Conservation (phyloP, 2,797 vertebrate species). For the Antrozous pallidus region DNA sequence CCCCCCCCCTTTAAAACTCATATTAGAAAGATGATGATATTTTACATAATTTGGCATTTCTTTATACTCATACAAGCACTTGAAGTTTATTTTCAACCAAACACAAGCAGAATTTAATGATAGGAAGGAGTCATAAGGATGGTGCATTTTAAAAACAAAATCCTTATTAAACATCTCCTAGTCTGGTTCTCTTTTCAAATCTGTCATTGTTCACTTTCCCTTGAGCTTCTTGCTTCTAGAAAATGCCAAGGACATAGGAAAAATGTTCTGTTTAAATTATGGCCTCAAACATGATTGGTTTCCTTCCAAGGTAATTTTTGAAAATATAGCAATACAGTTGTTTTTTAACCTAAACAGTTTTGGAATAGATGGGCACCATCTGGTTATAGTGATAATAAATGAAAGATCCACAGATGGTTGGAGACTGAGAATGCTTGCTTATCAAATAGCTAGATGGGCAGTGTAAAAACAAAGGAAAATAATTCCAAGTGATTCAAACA, state of each 20-base stretch:
- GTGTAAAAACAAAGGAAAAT: neutral
- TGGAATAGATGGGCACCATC: neutral
- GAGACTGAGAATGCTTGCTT: neutral
- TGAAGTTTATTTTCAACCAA: slow-evolving; percentile 49
- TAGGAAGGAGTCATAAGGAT: neutral
- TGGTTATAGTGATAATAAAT: neutral
- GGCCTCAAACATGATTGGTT: neutral
- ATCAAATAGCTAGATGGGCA: neutral
- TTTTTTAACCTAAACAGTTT: neutral
- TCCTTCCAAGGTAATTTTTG: slow-evolving; percentile 31
- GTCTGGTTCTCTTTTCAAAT: neutral
- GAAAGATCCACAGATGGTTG: neutral
- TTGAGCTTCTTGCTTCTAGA: slow-evolving; percentile 38
- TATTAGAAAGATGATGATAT: neutral
- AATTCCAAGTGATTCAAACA: neutral
- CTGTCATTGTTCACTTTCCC: slow-evolving; percentile 53
- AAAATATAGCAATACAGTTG: slow-evolving; percentile 22
- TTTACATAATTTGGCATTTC: slow-evolving; percentile 32
- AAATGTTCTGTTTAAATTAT: slow-evolving; percentile 22
- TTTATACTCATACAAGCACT: slow-evolving; percentile 17
- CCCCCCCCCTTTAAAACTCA: neutral
- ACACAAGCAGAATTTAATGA: neutral
- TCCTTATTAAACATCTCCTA: neutral
- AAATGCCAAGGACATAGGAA: slow-evolving; percentile 46
- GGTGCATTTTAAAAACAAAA: slow-evolving; percentile 11